These are phyloP conservation scores for Etheostoma spectabile DNA, from an alignment of 2,113 vertebrate genomes.

Conservation along the genomic window DNA sequence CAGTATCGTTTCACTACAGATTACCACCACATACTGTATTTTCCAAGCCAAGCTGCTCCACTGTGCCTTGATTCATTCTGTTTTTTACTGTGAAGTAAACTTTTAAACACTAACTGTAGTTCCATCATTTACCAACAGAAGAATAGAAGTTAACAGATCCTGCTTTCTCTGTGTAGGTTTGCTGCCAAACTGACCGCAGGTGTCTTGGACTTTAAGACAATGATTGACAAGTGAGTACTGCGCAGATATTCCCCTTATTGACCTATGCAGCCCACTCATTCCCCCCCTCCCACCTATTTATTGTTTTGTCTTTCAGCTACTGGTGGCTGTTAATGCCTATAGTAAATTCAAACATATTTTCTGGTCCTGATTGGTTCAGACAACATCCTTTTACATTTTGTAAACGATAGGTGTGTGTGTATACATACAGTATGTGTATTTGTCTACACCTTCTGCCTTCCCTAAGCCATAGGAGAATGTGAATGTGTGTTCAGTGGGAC, in stretches of 20 bases:
- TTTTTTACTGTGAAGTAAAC: neutral
- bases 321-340: neutral
- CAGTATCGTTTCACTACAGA: neutral
- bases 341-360: neutral
- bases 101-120: neutral
- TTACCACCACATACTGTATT: neutral
- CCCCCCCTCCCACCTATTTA: too few relatives aligned
- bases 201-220: constrained; percentile 94
- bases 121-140: neutral
- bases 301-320: neutral
- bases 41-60: neutral
- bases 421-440: too few relatives aligned
- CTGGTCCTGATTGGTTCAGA: neutral
- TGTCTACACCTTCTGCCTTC: too few relatives aligned
- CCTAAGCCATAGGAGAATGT: too few relatives aligned
- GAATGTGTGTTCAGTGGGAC: too few relatives aligned
- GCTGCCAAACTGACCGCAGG: constrained; percentile 95
- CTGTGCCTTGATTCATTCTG: neutral
- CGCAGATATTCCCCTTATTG: neutral
- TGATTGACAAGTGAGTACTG: constrained; percentile 95
- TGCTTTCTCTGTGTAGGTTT: constrained; percentile 83
- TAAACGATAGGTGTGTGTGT: neutral
- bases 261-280: neutral
- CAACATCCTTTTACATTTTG: neutral
- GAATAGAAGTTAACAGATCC: neutral